Evolutionary conservation across 2,113 vertebrate genomes (phyloP).

Genomic region (Oceanites oceanicus): DNA sequence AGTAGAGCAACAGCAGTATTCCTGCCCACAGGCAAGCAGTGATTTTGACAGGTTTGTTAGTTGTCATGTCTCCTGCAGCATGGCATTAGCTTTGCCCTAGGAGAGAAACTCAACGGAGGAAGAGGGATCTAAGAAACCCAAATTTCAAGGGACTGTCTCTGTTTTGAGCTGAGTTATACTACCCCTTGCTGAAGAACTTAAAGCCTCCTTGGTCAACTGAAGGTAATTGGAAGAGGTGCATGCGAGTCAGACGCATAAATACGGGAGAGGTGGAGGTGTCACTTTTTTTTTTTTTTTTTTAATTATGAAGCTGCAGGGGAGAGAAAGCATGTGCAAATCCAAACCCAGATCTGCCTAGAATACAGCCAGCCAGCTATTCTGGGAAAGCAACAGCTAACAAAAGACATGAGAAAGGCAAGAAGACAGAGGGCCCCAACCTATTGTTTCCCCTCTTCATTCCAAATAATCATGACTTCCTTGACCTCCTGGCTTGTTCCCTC

Average conservation of each 20-base stretch:
- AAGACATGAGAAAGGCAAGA: constrained; percentile 16
- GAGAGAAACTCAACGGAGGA: background rate
- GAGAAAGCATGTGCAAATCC: background rate
- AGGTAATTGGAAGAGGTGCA: background rate
- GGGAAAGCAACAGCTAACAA: constrained; percentile 20
- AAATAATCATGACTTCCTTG: constrained; percentile 47
- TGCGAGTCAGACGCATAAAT: background rate
- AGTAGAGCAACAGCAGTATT: background rate
- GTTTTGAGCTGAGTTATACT: background rate
- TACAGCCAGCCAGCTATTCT: background rate
- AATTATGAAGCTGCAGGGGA: background rate
- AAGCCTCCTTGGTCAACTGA: background rate
- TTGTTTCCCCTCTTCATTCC: constrained; percentile 48
- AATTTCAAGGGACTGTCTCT: background rate
- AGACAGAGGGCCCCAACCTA: constrained; percentile 38
- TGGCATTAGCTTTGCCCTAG: background rate
- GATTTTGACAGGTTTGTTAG: background rate
- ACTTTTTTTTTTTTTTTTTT: background rate
- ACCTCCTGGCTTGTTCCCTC: constrained; percentile 35
- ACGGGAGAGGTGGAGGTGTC: background rate
- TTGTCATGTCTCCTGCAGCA: background rate
- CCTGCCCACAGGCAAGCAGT: background rate
- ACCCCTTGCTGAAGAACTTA: background rate
- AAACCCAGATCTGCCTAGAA: background rate
- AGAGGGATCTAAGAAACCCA: background rate